These are phyloP conservation scores for Solen grandis DNA, from an alignment of 1,140 invertebrate species.

Conservation along the genomic window DNA sequence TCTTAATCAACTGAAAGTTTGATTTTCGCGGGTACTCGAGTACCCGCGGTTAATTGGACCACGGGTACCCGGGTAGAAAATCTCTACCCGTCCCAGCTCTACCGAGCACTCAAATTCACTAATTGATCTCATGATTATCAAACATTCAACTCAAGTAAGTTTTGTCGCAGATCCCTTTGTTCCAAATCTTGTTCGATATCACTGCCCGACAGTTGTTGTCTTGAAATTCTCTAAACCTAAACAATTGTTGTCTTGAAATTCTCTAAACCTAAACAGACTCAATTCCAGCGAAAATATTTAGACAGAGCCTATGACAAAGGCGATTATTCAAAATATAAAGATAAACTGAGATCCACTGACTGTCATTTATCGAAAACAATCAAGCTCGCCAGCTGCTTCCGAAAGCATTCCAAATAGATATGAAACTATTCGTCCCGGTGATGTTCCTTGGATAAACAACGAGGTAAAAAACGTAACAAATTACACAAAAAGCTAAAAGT, in stretches of 20 bases:
- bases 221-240: too few relatives aligned
- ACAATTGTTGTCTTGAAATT: too few relatives aligned
- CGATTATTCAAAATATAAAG: background rate
- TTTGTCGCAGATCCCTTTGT: slow-evolving; percentile 23
- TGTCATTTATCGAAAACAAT: background rate
- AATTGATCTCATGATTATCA: slow-evolving; percentile 21
- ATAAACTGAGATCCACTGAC: background rate
- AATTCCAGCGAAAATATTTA: slow-evolving; percentile 15
- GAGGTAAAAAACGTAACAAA: slow-evolving; percentile 25
- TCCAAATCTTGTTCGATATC: slow-evolving; percentile 22
- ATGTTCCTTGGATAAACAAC: slow-evolving; percentile 45
- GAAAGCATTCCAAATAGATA: slow-evolving; percentile 38
- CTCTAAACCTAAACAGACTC: background rate
- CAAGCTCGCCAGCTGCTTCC: background rate
- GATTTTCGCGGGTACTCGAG: too few relatives aligned
- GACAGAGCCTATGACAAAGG: slow-evolving; percentile 6
- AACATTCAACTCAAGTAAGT: background rate
- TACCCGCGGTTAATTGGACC: too few relatives aligned
- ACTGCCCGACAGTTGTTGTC: slow-evolving; percentile 4
- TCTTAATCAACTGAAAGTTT: too few relatives aligned
- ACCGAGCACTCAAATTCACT: slow-evolving; percentile 19
- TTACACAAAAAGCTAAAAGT: slow-evolving; percentile 37
- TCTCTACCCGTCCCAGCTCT: too few relatives aligned
- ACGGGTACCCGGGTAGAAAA: too few relatives aligned
- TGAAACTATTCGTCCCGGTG: slow-evolving; percentile 14